A percentile compares a stretch with the other conserved stretches of the same genome.
Conservation (phyloP, 2,113 vertebrate genomes). For the Emydura subglobosa region DNA sequence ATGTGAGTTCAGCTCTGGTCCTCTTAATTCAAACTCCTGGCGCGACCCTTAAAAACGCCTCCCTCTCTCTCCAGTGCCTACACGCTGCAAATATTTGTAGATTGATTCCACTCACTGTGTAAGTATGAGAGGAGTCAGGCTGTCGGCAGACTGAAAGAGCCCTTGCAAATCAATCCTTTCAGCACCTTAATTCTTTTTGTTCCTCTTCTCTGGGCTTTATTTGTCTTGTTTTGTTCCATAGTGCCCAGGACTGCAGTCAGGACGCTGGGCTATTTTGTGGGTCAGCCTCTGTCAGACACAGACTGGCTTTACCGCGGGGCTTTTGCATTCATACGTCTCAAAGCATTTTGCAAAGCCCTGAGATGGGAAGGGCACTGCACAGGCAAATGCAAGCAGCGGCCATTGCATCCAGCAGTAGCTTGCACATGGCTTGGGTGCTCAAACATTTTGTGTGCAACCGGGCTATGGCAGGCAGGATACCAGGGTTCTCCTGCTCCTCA, state of each 20-base stretch:
- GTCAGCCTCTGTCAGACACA: neutral
- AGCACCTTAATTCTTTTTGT: neutral
- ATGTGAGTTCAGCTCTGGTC: neutral
- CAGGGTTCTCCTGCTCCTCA: neutral
- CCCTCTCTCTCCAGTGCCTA: neutral
- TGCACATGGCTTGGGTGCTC: neutral
- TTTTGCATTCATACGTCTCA: neutral
- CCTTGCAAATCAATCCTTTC: neutral
- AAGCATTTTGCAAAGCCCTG: neutral
- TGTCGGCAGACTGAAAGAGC: accelerated
- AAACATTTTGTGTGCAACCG: neutral
- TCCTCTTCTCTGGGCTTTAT: neutral
- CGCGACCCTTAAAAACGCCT: neutral
- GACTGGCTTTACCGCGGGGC: accelerated
- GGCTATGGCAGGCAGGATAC: neutral
- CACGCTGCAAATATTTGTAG: neutral
- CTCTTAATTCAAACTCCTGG: neutral
- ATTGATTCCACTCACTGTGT: neutral
- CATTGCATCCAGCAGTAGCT: neutral
- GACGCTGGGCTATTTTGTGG: accelerated
- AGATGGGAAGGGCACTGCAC: accelerated
- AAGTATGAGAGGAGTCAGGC: accelerated
- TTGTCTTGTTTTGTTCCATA: neutral
- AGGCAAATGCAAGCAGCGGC: neutral
- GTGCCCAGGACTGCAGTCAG: neutral